Evolutionary conservation across 1,140 invertebrate species (phyloP).

Genomic region (Apis mellifera): Amel_HAv3.1 CM009932.2:6188501-6189000

Average conservation of each 20-base stretch:
- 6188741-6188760: slow-evolving; percentile 64
- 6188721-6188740: slow-evolving; percentile 65
- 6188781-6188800: slow-evolving; percentile 65
- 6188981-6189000: too few species aligned
- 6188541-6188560: neutral
- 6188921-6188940: slow-evolving; percentile 33
- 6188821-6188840: slow-evolving; percentile 59
- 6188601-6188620: neutral
- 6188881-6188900: slow-evolving; percentile 39
- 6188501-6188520: neutral
- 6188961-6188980: too few species aligned
- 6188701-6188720: slow-evolving; percentile 57
- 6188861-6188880: slow-evolving; percentile 48
- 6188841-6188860: slow-evolving; percentile 46
- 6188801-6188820: slow-evolving; percentile 65
- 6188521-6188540: neutral
- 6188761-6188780: slow-evolving; percentile 66
- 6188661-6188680: slow-evolving; percentile 61
- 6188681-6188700: slow-evolving; percentile 51
- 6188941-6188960: slow-evolving; percentile 1
- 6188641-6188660: slow-evolving; percentile 67
- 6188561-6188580: slow-evolving; percentile 36
- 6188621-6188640: slow-evolving; percentile 57
- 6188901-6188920: slow-evolving; percentile 56
- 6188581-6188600: slow-evolving; percentile 26